Percentiles rank a stretch among this genome's conserved stretches.
Conservation (phyloP, 2,113 vertebrate genomes). For the Zosterops pallidus region DNA sequence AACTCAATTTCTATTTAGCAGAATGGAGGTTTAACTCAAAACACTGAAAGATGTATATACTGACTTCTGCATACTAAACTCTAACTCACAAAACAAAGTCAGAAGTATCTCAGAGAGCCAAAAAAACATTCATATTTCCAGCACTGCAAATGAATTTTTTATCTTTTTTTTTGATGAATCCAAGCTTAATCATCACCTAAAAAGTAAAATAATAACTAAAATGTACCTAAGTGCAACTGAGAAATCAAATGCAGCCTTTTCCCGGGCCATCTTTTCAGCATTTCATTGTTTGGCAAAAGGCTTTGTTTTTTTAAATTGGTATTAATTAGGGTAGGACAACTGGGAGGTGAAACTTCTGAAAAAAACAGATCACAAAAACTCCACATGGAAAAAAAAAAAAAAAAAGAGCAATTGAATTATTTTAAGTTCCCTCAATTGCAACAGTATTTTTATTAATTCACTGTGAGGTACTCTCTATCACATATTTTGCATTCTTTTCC, state of each 20-base stretch:
- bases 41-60: background rate
- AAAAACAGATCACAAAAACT: constrained; percentile 22
- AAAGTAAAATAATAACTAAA: background rate
- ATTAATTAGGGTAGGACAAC: constrained; percentile 32
- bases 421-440: constrained; percentile 30
- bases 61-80: background rate
- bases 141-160: background rate
- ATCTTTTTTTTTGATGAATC: background rate
- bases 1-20: background rate
- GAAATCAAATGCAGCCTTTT: background rate
- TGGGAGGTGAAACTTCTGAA: constrained; percentile 13
- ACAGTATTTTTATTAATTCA: constrained; percentile 37
- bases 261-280: background rate
- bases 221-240: background rate
- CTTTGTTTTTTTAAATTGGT: background rate
- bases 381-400: constrained; percentile 40
- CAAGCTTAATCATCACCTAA: background rate
- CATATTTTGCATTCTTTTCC: constrained; percentile 20
- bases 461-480: constrained; percentile 6
- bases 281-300: background rate
- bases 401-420: background rate
- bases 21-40: background rate
- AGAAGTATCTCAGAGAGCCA: background rate
- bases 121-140: background rate
- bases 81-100: background rate